These are phyloP conservation scores for Prunella fulvescens DNA, from an alignment of 2,113 vertebrate species.

Conservation along the genomic window DNA sequence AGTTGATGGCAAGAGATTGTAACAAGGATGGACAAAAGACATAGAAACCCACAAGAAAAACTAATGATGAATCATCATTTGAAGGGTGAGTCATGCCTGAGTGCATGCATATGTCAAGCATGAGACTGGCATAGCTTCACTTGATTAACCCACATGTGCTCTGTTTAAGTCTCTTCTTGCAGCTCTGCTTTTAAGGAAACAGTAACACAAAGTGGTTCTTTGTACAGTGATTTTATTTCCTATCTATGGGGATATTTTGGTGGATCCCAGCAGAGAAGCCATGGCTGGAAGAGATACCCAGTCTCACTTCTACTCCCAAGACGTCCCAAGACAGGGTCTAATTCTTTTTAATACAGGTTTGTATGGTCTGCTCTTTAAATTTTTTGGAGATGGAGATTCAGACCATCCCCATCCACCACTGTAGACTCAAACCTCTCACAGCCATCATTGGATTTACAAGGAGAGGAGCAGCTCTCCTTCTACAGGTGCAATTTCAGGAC, in stretches of 20 bases:
- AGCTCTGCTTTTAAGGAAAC: slow-evolving; percentile 33
- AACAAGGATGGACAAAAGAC: slow-evolving; percentile 48
- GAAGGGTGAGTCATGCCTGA: slow-evolving; percentile 53
- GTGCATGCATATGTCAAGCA: slow-evolving; percentile 35
- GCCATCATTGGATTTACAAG: fast-evolving
- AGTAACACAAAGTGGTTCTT: not conserved
- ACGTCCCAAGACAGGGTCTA: not conserved
- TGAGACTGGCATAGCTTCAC: slow-evolving; percentile 24
- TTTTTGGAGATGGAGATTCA: not conserved
- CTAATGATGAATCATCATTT: slow-evolving; percentile 40
- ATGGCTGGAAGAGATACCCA: not conserved
- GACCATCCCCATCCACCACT: not conserved
- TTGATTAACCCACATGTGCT: slow-evolving; percentile 55
- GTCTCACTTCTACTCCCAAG: not conserved
- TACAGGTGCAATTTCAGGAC: not conserved
- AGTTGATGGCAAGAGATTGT: not conserved
- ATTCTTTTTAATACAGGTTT: not conserved
- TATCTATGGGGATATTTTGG: not conserved
- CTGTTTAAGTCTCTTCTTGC: slow-evolving; percentile 32
- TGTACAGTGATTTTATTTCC: not conserved
- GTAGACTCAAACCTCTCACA: not conserved
- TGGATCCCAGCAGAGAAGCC: not conserved
- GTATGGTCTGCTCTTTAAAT: not conserved
- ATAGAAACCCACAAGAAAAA: slow-evolving; percentile 7
- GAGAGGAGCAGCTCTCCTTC: not conserved